A percentile compares a stretch with the other conserved stretches of the same genome.
Conservation (phyloP, 2,797 vertebrate species). For the Thaleichthys pacificus region DNA sequence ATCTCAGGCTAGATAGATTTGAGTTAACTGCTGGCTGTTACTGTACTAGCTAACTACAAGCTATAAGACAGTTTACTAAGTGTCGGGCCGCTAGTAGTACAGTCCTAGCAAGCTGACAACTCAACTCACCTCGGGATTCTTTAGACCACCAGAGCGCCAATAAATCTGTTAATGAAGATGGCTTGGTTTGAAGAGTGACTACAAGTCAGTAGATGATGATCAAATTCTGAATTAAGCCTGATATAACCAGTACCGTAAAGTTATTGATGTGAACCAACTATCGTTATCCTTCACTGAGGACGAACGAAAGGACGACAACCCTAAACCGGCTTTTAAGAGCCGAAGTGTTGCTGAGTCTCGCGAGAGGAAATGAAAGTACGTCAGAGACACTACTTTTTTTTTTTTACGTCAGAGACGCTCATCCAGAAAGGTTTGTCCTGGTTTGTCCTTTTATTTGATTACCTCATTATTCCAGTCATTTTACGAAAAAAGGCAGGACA, state of each 20-base stretch:
- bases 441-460: too few species aligned
- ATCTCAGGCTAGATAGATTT: too few species aligned
- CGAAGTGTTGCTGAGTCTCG: constrained; percentile 11
- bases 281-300: constrained; percentile 86
- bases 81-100: too few species aligned
- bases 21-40: too few species aligned
- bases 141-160: not conserved
- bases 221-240: not conserved
- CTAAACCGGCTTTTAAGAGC: constrained; percentile 30
- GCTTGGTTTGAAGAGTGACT: not conserved
- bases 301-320: constrained; percentile 73
- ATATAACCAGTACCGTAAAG: not conserved
- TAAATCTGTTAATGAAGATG: not conserved
- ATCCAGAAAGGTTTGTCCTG: not conserved
- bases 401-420: not conserved
- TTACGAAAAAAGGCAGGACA: too few species aligned
- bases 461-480: too few species aligned
- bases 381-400: not conserved
- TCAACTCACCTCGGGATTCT: constrained; percentile 15
- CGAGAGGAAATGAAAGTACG: constrained; percentile 26
- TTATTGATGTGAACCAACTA: not conserved
- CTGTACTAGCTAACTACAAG: too few species aligned
- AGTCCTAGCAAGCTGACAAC: not conserved
- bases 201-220: not conserved
- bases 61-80: too few species aligned